These are phyloP conservation scores for Aplysina aerophoba DNA, from an alignment of 37 sponge, comb jelly and placozoan species.

Conservation along the genomic window DNA sequence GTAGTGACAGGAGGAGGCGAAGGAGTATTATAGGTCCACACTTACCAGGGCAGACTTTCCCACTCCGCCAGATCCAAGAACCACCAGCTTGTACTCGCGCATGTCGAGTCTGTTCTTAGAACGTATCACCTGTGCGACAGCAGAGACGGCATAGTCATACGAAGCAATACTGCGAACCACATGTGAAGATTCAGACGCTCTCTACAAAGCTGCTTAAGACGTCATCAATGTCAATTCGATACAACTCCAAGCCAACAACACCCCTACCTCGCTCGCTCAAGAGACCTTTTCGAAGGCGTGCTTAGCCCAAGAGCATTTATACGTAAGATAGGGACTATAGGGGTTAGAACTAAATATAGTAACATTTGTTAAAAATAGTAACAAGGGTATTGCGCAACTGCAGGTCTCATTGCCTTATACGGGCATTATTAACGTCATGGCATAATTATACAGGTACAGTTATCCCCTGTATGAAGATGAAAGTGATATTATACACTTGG, in stretches of 20 bases:
- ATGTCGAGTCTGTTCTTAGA: conserved; percentile 46
- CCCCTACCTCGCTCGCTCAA: neutral
- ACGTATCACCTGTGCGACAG: neutral
- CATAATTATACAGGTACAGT: no score
- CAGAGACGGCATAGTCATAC: neutral
- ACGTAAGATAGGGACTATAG: neutral
- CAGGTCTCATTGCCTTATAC: no score
- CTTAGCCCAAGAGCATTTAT: neutral
- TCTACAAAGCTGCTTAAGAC: neutral
- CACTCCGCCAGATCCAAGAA: conserved; percentile 98
- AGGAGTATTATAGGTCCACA: neutral
- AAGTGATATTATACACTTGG: no score
- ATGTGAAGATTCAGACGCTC: neutral
- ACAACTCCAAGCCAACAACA: neutral
- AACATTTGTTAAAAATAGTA: conserved; percentile 6
- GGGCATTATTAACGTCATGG: no score
- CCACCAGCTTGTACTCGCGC: conserved; percentile 99
- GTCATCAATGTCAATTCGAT: neutral
- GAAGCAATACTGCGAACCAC: neutral
- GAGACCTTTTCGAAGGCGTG: conserved; percentile 14
- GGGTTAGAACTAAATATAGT: neutral
- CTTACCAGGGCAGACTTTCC: conserved; percentile 97
- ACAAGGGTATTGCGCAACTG: neutral
- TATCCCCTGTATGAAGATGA: no score
- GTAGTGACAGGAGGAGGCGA: neutral